phyloP scores from a whole-genome alignment of 2,797 vertebrate species.

The Fistularia commersonii region DNA sequence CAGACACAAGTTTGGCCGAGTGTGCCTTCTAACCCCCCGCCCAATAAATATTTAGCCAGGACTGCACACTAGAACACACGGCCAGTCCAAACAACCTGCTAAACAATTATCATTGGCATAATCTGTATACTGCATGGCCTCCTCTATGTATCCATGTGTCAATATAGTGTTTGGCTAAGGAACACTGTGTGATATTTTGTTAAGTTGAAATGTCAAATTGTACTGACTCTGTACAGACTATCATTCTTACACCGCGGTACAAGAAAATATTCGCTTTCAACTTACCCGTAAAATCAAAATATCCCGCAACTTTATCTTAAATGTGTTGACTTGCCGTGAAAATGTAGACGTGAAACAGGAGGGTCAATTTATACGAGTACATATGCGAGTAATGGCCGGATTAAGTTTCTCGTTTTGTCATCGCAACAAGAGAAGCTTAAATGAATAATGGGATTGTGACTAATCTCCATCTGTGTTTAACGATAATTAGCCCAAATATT shows the following conservation, averaged over 20 bases:
- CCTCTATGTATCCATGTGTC: conserved; percentile 55
- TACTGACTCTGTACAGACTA: conserved; percentile 11
- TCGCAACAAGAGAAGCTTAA: too few relatives aligned
- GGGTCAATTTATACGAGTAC: too few relatives aligned
- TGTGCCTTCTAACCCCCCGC: conserved; percentile 51
- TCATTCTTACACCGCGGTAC: conserved; percentile 18
- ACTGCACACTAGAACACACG: conserved; percentile 68
- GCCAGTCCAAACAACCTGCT: conserved; percentile 74
- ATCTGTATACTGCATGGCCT: conserved; percentile 65
- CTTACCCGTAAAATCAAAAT: not conserved
- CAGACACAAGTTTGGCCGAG: conserved; percentile 54
- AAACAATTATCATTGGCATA: conserved; percentile 73
- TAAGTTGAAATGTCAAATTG: conserved; percentile 29
- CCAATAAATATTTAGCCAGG: conserved; percentile 79
- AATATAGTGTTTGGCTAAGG: conserved; percentile 58
- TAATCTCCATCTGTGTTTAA: too few relatives aligned
- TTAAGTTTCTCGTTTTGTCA: too few relatives aligned
- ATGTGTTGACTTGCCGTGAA: too few relatives aligned
- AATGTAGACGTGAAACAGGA: too few relatives aligned
- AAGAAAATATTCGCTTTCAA: conserved; percentile 25
- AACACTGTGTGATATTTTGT: conserved; percentile 39
- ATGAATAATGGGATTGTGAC: too few relatives aligned
- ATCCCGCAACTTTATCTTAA: too few relatives aligned
- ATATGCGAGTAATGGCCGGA: too few relatives aligned
- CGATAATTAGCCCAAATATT: too few relatives aligned